Evolutionary conservation across 2,888 invertebrate genomes (phyloP), one percentile per base, ranked within the genome.

Genomic region (Drosophila austrosaltans): DNA sequence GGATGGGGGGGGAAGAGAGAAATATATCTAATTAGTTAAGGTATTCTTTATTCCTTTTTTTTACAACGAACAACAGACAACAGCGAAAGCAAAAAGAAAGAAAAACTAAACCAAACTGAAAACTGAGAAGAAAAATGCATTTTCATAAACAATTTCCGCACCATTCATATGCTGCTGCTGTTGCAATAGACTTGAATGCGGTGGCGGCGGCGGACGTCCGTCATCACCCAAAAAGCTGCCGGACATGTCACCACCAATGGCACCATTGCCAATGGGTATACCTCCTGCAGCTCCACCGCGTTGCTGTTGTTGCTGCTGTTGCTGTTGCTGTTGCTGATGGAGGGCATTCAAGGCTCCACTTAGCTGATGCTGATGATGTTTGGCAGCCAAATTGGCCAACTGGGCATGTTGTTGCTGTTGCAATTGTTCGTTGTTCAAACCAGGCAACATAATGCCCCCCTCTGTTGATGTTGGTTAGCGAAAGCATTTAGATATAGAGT

Each of bases 181-280:
- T n/a, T 97, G 96, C 93, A 97, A 95, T 91, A 97, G 94, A 91
- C 95, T 95, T 81, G 95, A 95, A 91, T 94, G 94, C 68, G 94
- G 94, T 63, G 94, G 94, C 89, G 95, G 96, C 86, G 96, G 96
- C 86, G 96, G 96, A 75, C 96, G 94, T 92, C 95, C 93, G 91
- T 94, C 94, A 91, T 94, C 92, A 54, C 89, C 90, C 73, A 91
- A 82, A 74, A 90, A 89, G 54, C 81, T 77, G 59, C 79, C 81
- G 54, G 79, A 67, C 78, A 90, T 81, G 54, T 90, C 48, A 10
- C 48, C 25, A 8, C 48, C 90, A 64, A 91, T 79, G 79, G 87
- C 84, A 40, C 91, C 91, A 66, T 90, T 90, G 73, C 90, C 90
- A 69, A 81, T 83, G 60, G 78, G 71, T 20, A 75, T 22, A 48